Evolutionary conservation across 2,113 vertebrate genomes (phyloP), one percentile per base, ranked within the genome.

Genomic region (Chascanopsetta lugubris): DNA sequence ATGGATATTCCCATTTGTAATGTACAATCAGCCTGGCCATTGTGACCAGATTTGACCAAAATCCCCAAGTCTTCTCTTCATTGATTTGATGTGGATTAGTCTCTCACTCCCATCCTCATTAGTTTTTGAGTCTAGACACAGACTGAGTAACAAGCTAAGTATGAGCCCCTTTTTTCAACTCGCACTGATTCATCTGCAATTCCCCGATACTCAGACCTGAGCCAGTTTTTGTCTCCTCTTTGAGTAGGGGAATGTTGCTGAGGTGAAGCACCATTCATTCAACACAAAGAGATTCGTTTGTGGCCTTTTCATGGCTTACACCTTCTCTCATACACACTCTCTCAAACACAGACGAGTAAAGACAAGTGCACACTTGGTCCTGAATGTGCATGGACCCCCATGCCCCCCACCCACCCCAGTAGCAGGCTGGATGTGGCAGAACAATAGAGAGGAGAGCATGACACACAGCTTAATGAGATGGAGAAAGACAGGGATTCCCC

Each of bases 401-500:
- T n/a, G n/a, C n/a, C n/a, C n/a, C n/a, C n/a, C n/a, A n/a, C n/a
- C n/a, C n/a, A n/a, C n/a, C 24, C 2, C 47, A 43, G 11, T 54
- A 24, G 61, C 65, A 36, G 51, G 73, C 48, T 47, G 36, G 46
- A 62, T 64, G 56, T 54, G 22, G 36, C 69, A 62, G 78, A 79
- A 86, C 79, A 87, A 82, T 78, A 62, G 69, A 54, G 47, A 1
- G 29, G 58, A 73, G 26, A 63, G 67, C 72, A 51, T 56, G 72
- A 83, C 81, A 79, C 76, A 80, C 34, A 15, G 77, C 70, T 75
- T 85, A 87, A 83, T 82, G 73, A 82, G 85, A 73, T 61, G 61
- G 68, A 67, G 69, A 65, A 79, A 69, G 61, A 72, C 2, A 36
- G 62, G 73, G 58, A 66, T 69, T 69, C 67, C 36, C 2, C 26